These are phyloP conservation scores for Lasiurus cinereus DNA, from an alignment of 2,113 vertebrate species.

Conservation along the genomic window DNA sequence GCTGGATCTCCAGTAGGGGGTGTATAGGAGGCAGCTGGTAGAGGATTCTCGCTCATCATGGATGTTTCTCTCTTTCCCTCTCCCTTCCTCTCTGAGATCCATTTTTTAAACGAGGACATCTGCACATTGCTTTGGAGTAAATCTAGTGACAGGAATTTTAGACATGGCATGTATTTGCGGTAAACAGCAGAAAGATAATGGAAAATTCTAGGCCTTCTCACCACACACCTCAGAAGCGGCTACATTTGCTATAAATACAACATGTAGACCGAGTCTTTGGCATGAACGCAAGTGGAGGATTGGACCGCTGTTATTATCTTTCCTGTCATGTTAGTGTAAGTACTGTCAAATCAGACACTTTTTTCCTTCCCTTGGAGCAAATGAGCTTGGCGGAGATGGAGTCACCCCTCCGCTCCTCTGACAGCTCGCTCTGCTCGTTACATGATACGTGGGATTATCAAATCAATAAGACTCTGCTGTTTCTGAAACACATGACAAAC, in stretches of 20 bases:
- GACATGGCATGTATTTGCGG: not conserved
- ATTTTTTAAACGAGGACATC: not conserved
- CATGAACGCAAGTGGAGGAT: slow-evolving; percentile 67
- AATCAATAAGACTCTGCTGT: slow-evolving; percentile 69
- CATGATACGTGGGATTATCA: slow-evolving; percentile 65
- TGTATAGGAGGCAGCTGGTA: too few species aligned
- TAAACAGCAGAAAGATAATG: slow-evolving; percentile 27
- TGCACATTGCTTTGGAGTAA: not conserved
- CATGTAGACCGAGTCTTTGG: not conserved
- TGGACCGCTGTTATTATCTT: slow-evolving; percentile 61
- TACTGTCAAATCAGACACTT: slow-evolving; percentile 65
- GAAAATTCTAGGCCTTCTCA: not conserved
- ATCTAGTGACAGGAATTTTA: not conserved
- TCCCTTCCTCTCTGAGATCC: too few species aligned
- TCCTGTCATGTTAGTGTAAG: slow-evolving; percentile 71
- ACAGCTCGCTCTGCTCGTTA: slow-evolving; percentile 75
- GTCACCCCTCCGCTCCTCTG: slow-evolving; percentile 52
- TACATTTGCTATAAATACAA: not conserved
- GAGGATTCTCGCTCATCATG: too few species aligned
- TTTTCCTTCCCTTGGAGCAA: slow-evolving; percentile 62
- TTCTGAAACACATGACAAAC: slow-evolving; percentile 59
- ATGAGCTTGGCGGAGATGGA: slow-evolving; percentile 58
- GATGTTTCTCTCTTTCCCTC: too few species aligned
- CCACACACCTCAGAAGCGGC: not conserved
- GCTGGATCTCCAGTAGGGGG: too few species aligned